Percentiles rank a stretch among this genome's conserved stretches.
Conservation (phyloP, 2,113 vertebrate species). For the Oostethus manadensis region DNA sequence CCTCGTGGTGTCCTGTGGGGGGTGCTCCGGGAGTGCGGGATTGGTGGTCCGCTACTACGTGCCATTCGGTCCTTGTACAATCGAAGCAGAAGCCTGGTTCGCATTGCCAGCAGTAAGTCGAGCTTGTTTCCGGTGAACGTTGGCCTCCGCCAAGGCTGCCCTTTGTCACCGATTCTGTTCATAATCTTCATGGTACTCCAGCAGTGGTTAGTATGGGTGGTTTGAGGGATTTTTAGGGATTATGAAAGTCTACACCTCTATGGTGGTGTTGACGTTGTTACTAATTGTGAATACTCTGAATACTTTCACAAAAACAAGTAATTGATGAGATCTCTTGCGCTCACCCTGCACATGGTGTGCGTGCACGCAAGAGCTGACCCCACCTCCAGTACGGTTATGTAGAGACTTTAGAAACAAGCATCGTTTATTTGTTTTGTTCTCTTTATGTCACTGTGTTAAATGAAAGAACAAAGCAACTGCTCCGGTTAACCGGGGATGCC, state of each 20-base stretch:
- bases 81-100: too few relatives aligned
- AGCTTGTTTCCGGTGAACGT: too few relatives aligned
- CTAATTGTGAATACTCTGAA: slow-evolving; percentile 6
- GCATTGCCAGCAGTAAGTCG: too few relatives aligned
- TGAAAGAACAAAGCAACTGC: slow-evolving; percentile 31
- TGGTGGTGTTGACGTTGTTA: slow-evolving; percentile 1
- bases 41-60: too few relatives aligned
- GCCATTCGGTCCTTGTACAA: too few relatives aligned
- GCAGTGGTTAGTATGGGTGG: not conserved
- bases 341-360: slow-evolving; percentile 6
- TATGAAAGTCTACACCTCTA: not conserved
- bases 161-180: too few relatives aligned
- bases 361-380: slow-evolving; percentile 16
- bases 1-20: too few relatives aligned
- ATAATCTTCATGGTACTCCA: too few relatives aligned
- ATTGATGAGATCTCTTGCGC: not conserved
- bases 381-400: slow-evolving; percentile 42
- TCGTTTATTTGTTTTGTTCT: slow-evolving; percentile 49
- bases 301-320: not conserved
- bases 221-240: too few relatives aligned
- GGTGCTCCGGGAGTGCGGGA: too few relatives aligned
- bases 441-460: slow-evolving; percentile 52
- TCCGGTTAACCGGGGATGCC: slow-evolving; percentile 14
- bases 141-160: too few relatives aligned
- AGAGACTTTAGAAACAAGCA: slow-evolving; percentile 34